phyloP scores from a whole-genome alignment of 2,113 vertebrate genomes.

The Aptenodytes patagonicus region DNA sequence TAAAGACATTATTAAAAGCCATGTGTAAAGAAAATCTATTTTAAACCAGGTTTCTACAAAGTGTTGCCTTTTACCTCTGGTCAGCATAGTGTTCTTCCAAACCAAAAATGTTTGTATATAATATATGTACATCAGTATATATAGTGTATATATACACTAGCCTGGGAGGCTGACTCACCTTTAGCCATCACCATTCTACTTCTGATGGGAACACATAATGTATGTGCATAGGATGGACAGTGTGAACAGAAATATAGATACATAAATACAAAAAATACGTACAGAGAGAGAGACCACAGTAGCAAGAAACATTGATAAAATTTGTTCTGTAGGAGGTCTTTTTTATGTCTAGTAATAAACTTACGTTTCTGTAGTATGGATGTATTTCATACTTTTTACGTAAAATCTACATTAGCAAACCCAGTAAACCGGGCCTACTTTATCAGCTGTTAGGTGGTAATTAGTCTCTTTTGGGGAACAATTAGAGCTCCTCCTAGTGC shows the following conservation, averaged over 20 bases:
- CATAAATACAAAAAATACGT: background rate
- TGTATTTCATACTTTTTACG: background rate
- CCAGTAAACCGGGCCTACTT: background rate
- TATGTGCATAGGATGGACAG: background rate
- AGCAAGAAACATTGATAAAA: background rate
- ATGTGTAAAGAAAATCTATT: background rate
- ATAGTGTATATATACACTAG: no score
- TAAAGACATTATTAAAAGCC: background rate
- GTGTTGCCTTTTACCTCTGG: background rate
- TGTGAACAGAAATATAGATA: background rate
- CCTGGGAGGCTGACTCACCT: background rate
- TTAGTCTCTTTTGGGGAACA: conserved; percentile 9
- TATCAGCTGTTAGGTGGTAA: background rate
- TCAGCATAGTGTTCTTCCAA: background rate
- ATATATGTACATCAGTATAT: background rate
- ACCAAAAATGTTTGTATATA: background rate
- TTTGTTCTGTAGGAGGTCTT: background rate
- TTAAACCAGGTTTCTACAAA: background rate
- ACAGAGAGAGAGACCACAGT: background rate
- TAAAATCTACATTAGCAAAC: background rate
- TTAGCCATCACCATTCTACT: background rate
- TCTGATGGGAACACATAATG: background rate
- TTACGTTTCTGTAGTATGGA: background rate
- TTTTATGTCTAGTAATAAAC: background rate
- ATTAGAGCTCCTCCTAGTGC: conserved; percentile 43